Percentiles rank a stretch among this genome's conserved stretches.
Evolutionary conservation across 1,140 invertebrate species (phyloP).

Genomic region (Rhopalosiphum maidis): DNA sequence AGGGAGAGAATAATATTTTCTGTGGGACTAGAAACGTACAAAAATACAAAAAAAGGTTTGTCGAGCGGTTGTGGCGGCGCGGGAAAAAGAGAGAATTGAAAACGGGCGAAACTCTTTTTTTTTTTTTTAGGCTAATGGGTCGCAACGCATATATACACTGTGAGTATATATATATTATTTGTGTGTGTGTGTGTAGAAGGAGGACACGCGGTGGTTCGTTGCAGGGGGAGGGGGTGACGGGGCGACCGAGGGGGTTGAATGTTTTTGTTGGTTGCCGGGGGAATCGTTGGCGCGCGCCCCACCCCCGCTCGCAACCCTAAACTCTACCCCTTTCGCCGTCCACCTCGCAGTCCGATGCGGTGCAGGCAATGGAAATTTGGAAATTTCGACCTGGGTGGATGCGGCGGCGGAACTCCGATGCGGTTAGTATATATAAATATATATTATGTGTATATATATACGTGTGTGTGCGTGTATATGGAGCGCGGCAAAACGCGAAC

Average conservation of each 20-base stretch:
- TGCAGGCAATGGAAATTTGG: conserved; percentile 20
- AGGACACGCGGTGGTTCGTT: neutral
- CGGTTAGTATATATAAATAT: conserved; percentile 16
- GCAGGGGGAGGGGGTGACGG: neutral
- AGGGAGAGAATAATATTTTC: conserved; percentile 39
- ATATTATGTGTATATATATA: neutral
- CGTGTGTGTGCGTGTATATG: neutral
- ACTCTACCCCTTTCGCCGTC: conserved; percentile 21
- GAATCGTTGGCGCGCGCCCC: conserved; percentile 32
- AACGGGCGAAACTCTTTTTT: conserved; percentile 43
- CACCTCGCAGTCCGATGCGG: neutral
- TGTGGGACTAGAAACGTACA: neutral
- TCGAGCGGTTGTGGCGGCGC: neutral
- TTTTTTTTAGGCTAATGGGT: conserved; percentile 54
- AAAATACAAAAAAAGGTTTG: conserved; percentile 49
- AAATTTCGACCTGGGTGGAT: conserved; percentile 41
- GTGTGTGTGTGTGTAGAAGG: neutral
- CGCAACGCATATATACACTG: neutral
- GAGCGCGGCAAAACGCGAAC: conserved; percentile 32
- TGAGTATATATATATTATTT: neutral
- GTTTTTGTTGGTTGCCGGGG: conserved; percentile 56
- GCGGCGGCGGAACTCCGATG: neutral
- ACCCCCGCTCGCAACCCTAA: neutral
- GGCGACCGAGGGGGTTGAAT: conserved; percentile 34
- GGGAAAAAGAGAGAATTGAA: conserved; percentile 31